A percentile compares a stretch with the other conserved stretches of the same genome.
phyloP scores from a whole-genome alignment of 2,113 vertebrate genomes.

The Sander lucioperca region DNA sequence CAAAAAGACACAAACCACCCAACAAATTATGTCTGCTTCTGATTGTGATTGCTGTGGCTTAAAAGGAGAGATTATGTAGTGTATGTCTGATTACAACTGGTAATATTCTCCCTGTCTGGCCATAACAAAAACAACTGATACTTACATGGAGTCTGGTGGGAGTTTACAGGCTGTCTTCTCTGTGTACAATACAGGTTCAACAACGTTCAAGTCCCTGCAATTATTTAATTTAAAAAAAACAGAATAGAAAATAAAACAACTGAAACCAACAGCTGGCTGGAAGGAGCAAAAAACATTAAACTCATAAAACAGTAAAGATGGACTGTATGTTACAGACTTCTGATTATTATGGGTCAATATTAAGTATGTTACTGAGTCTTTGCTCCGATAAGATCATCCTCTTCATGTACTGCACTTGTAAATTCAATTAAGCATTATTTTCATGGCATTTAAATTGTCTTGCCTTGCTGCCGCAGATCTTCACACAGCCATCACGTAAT shows the following conservation, averaged over 20 bases:
- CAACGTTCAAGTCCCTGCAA: neutral
- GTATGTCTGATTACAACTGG: neutral
- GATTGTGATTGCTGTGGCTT: neutral
- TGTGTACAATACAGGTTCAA: neutral
- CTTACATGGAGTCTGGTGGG: neutral
- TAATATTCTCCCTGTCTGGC: neutral
- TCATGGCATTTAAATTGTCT: neutral
- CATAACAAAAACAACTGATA: neutral
- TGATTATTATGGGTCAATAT: neutral
- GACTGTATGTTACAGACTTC: too few species aligned
- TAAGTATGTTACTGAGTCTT: neutral
- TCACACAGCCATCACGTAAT: fast-evolving
- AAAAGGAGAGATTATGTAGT: neutral
- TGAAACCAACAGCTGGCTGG: neutral
- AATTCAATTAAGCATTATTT: neutral
- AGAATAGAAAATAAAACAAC: neutral
- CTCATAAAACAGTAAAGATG: neutral
- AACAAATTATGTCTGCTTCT: neutral
- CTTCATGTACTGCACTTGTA: neutral
- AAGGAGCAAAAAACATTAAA: neutral
- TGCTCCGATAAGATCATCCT: neutral
- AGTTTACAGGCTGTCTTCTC: neutral
- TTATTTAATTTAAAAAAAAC: neutral
- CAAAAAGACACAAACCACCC: neutral
- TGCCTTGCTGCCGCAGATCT: neutral